phyloP scores from a whole-genome alignment of 2,113 vertebrate species.

The Bagarius yarrelli region DNA sequence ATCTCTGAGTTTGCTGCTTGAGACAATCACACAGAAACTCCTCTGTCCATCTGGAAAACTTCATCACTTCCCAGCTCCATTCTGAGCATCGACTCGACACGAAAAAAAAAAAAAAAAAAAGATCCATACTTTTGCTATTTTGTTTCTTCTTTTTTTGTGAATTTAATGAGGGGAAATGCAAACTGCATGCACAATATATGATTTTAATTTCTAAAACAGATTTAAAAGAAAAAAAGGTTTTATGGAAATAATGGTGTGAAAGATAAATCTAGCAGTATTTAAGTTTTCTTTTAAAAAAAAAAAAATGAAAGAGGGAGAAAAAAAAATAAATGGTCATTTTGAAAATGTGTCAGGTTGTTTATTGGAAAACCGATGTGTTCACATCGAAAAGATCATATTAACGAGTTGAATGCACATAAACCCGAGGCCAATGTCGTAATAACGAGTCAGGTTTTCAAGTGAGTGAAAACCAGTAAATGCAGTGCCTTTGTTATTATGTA shows the following conservation, averaged over 20 bases:
- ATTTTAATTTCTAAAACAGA: constrained; percentile 69
- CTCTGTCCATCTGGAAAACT: constrained; percentile 70
- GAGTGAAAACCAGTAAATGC: too few relatives aligned
- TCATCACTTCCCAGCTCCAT: constrained; percentile 69
- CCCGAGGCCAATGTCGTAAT: too few relatives aligned
- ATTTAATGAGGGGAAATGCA: constrained; percentile 68
- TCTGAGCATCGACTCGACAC: constrained; percentile 54
- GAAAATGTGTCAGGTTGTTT: constrained; percentile 35
- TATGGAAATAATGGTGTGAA: constrained; percentile 66
- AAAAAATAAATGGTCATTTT: constrained; percentile 58
- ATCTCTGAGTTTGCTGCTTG: constrained; percentile 60
- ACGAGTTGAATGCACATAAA: too few relatives aligned
- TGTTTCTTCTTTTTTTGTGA: constrained; percentile 60
- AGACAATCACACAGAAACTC: constrained; percentile 67
- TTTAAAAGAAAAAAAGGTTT: constrained; percentile 59
- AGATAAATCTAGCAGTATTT: constrained; percentile 68
- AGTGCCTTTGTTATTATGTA: too few relatives aligned
- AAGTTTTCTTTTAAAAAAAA: constrained; percentile 70
- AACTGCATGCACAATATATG: constrained; percentile 75
- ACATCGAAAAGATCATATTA: too few relatives aligned
- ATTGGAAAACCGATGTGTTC: neutral
- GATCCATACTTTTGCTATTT: constrained; percentile 45
- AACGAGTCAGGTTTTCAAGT: too few relatives aligned
- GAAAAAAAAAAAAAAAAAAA: constrained; percentile 50
- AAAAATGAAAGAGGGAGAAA: constrained; percentile 52